phyloP scores from a whole-genome alignment of 2,113 vertebrate genomes.

The Vulpes lagopus region DNA sequence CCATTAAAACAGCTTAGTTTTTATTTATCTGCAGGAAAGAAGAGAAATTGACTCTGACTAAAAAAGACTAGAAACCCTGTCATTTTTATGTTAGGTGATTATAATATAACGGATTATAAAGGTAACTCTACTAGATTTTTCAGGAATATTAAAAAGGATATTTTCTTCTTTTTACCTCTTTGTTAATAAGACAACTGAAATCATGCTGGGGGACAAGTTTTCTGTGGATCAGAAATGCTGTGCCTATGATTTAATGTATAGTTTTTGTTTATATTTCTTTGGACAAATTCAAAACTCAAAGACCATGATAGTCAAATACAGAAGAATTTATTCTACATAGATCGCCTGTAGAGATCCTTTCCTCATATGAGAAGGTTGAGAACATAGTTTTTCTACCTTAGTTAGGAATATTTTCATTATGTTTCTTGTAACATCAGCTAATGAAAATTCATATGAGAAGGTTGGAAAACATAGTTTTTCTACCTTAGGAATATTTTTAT shows the following conservation, averaged over 20 bases:
- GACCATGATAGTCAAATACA: neutral
- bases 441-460: neutral
- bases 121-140: neutral
- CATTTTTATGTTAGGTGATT: conserved; percentile 3
- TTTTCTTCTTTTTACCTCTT: neutral
- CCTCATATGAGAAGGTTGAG: neutral
- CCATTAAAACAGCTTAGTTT: conserved; percentile 2
- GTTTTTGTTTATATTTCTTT: neutral
- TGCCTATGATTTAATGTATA: neutral
- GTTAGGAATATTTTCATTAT: neutral
- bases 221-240: neutral
- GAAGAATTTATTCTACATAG: neutral
- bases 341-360: neutral
- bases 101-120: neutral
- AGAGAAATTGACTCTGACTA: neutral
- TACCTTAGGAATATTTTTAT: neutral
- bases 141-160: neutral
- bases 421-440: neutral
- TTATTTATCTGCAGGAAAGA: conserved; percentile 19
- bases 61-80: neutral
- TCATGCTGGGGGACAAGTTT: neutral
- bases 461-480: neutral
- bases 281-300: neutral
- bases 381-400: neutral
- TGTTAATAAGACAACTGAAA: neutral